These are phyloP conservation scores for Anser brachyrhynchus DNA, from an alignment of 2,113 vertebrate genomes.

Conservation along the genomic window DNA sequence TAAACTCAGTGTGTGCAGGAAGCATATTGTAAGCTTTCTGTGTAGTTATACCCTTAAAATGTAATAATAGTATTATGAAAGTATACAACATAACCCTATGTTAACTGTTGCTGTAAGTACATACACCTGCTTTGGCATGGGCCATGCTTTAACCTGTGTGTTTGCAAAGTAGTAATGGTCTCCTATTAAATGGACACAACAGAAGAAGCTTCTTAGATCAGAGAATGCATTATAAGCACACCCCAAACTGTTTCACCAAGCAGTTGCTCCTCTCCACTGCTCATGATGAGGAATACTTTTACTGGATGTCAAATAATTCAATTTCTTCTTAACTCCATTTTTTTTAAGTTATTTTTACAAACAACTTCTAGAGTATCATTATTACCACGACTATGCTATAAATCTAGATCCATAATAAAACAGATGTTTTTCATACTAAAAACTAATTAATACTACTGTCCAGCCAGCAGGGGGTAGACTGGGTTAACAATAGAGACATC, in stretches of 20 bases:
- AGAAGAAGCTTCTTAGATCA: background rate
- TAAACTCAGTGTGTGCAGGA: background rate
- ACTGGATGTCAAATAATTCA: background rate
- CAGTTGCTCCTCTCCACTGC: background rate
- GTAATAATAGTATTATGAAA: background rate
- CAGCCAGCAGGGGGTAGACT: conserved; percentile 49
- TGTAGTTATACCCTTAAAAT: background rate
- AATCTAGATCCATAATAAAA: background rate
- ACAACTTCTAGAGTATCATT: accelerated
- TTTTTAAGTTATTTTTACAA: background rate
- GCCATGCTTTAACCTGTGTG: background rate
- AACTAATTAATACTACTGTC: background rate
- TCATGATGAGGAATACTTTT: background rate
- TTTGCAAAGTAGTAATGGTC: background rate
- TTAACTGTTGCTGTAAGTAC: background rate
- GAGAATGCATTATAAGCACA: background rate
- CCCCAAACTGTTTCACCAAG: background rate
- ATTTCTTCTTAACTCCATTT: background rate
- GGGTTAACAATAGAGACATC: background rate
- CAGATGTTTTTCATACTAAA: background rate
- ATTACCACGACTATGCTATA: background rate
- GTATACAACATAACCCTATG: background rate
- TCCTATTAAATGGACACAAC: background rate
- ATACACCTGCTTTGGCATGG: accelerated
- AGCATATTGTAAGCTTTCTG: accelerated